phyloP scores from a whole-genome alignment of 2,113 vertebrate species.

The Erpornis zantholeuca region DNA sequence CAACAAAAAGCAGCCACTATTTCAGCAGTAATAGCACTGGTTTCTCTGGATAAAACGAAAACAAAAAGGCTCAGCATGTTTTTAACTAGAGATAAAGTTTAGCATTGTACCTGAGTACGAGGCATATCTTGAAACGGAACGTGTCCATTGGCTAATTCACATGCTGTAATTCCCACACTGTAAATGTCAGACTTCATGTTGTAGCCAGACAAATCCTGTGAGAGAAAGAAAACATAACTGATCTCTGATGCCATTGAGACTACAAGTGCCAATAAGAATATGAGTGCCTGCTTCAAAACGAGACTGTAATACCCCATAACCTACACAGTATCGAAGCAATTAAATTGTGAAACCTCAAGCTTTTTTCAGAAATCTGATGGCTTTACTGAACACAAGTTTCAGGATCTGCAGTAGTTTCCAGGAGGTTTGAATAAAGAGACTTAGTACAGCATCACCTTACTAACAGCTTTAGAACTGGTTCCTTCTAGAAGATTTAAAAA shows the following conservation, averaged over 20 bases:
- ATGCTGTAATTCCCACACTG: slow-evolving; percentile 94
- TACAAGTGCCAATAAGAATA: neutral
- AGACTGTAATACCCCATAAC: neutral
- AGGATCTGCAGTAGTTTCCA: neutral
- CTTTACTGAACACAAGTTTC: neutral
- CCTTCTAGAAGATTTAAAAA: neutral
- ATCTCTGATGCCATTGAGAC: neutral
- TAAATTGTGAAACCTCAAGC: neutral
- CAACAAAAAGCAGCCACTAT: neutral
- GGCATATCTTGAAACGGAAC: slow-evolving; percentile 96
- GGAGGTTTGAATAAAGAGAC: neutral
- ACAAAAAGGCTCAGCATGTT: neutral
- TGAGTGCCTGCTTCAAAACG: neutral
- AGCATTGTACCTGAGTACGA: slow-evolving; percentile 85
- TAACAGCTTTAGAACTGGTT: neutral
- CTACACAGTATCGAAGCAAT: neutral
- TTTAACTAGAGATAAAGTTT: neutral
- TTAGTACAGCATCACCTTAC: neutral
- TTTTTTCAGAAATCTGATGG: neutral
- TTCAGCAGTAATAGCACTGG: neutral
- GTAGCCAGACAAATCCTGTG: slow-evolving; percentile 93
- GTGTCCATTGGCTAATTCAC: slow-evolving; percentile 92
- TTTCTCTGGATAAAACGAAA: neutral
- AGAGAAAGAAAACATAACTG: neutral
- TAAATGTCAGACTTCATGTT: slow-evolving; percentile 98